Evolutionary conservation across 2,113 vertebrate genomes (phyloP).

Genomic region (Baryphthengus martii): DNA sequence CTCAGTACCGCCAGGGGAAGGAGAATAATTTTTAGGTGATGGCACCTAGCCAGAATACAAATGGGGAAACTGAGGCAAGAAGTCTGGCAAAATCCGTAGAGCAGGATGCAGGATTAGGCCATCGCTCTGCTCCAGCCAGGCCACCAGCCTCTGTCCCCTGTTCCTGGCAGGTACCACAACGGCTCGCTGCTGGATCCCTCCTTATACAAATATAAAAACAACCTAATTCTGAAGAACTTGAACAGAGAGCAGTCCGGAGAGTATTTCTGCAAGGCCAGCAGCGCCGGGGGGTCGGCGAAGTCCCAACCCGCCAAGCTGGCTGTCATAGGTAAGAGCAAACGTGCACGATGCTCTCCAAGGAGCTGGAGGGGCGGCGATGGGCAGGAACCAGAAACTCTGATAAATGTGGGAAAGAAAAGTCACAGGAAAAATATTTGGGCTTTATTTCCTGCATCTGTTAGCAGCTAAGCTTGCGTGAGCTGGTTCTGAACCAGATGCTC

Average conservation of each 20-base stretch:
- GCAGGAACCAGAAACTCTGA: neutral
- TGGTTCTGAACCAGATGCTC: neutral
- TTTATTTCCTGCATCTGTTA: neutral
- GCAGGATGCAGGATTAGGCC: neutral
- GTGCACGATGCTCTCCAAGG: neutral
- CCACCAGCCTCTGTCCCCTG: neutral
- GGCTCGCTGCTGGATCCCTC: constrained; percentile 79
- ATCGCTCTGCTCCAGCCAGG: neutral
- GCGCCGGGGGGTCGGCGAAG: constrained; percentile 83
- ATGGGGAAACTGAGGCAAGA: neutral
- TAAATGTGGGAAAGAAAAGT: neutral
- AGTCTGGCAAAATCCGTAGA: neutral
- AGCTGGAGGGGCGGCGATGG: neutral
- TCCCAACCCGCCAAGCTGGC: constrained; percentile 82
- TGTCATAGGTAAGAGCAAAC: constrained; percentile 80
- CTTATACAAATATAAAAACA: constrained; percentile 79
- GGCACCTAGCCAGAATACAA: neutral
- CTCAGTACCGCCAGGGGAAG: neutral
- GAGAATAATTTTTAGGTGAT: neutral
- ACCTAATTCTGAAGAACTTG: constrained; percentile 84
- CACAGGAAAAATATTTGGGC: neutral
- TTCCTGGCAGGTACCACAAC: constrained; percentile 89
- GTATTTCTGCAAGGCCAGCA: constrained; percentile 92
- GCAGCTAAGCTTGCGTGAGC: neutral
- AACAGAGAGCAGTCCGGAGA: constrained; percentile 82